These are phyloP conservation scores for Drosophila orena DNA, from an alignment of 1,140 invertebrate species.

Conservation along the genomic window DNA sequence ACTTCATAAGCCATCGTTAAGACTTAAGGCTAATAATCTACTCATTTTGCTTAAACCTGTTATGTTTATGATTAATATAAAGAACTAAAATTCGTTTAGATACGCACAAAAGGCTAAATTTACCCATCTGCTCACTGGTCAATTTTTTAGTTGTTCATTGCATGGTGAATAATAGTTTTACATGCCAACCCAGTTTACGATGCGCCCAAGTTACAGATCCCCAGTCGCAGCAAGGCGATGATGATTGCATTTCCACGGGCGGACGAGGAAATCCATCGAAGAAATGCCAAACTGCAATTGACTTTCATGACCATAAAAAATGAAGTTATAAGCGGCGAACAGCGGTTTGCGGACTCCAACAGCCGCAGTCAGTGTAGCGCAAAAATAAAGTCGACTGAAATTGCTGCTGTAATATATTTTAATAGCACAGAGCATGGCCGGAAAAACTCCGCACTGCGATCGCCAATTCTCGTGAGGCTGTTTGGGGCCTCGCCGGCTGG, in stretches of 20 bases:
- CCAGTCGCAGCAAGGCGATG: constrained; percentile 15
- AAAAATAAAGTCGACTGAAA: constrained; percentile 78
- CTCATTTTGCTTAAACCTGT: not conserved
- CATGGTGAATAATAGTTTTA: not conserved
- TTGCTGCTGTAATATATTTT: constrained; percentile 81
- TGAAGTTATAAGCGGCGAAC: constrained; percentile 78
- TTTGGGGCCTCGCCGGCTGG: constrained; percentile 29
- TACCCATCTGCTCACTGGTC: no score
- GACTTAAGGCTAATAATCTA: no score
- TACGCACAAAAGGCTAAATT: no score
- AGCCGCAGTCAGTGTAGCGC: constrained; percentile 47
- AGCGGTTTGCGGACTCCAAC: not conserved
- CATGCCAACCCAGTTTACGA: constrained; percentile 1
- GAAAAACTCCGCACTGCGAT: constrained; percentile 58
- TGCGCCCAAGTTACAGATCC: constrained; percentile 31
- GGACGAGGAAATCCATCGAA: constrained; percentile 58
- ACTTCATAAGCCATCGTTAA: no score
- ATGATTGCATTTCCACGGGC: constrained; percentile 45
- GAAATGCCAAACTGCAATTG: constrained; percentile 82
- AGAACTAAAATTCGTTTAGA: not conserved
- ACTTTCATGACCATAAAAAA: constrained; percentile 81
- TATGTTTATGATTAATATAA: not conserved
- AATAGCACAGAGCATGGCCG: constrained; percentile 64
- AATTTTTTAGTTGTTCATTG: no score
- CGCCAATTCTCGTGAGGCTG: constrained; percentile 34